A percentile compares a stretch with the other conserved stretches of the same genome.
phyloP scores from a whole-genome alignment of 2,888 invertebrate genomes.

The Trachelus iudaicus region DNA sequence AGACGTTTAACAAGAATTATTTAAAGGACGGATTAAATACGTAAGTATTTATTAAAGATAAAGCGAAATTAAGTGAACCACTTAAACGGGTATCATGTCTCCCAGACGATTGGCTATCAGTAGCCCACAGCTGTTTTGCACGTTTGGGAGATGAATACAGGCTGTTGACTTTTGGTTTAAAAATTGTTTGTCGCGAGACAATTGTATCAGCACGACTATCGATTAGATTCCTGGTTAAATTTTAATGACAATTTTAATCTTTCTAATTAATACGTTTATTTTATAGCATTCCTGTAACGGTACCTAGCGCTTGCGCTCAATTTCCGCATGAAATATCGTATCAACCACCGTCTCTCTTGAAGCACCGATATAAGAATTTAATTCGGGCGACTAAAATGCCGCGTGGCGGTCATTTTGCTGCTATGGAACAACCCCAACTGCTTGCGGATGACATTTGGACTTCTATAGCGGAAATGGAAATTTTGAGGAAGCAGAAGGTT shows the following conservation, averaged over 20 bases:
- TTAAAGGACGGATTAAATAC: slow-evolving; percentile 51
- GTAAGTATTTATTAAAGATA: slow-evolving; percentile 57
- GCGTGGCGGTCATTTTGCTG: slow-evolving; percentile 60
- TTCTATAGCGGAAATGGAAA: slow-evolving; percentile 22
- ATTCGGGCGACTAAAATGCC: slow-evolving; percentile 49
- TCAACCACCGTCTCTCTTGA: slow-evolving; percentile 40
- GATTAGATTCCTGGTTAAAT: too few species aligned
- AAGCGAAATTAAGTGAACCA: too few species aligned
- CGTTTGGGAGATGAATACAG: too few species aligned
- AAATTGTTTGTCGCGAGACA: too few species aligned
- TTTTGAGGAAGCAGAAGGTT: neutral
- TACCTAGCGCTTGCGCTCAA: slow-evolving; percentile 56
- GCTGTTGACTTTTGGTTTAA: too few species aligned
- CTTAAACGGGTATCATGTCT: too few species aligned
- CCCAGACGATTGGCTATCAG: too few species aligned
- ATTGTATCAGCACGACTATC: too few species aligned
- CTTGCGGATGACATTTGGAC: slow-evolving; percentile 55
- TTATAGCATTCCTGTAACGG: slow-evolving; percentile 39
- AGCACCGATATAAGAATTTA: slow-evolving; percentile 52
- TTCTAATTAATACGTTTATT: neutral
- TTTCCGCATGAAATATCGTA: slow-evolving; percentile 55
- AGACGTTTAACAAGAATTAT: slow-evolving; percentile 66
- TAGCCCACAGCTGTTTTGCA: too few species aligned
- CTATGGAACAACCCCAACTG: slow-evolving; percentile 54
- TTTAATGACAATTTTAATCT: neutral